Evolutionary conservation across 2,113 vertebrate genomes (phyloP), one percentile per base, ranked within the genome.

Genomic region (Salminus brasiliensis): DNA sequence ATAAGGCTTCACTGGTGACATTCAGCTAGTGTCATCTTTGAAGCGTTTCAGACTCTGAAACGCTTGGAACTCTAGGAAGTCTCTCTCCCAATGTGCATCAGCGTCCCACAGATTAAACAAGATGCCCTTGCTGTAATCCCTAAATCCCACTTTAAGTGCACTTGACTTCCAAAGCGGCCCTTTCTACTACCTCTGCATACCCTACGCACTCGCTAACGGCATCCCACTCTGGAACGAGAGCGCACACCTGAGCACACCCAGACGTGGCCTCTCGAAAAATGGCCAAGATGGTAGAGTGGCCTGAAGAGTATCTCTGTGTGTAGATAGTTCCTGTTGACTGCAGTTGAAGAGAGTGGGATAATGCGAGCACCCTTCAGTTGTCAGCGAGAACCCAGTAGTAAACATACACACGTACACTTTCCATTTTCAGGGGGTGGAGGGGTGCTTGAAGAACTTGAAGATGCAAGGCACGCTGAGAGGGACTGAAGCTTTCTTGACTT

Each of bases 121-220:
- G 29, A 30, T 39, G 53, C 16, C 70, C 49, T 57, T 16, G 30
- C 16, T 43, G 47, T 75, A 78, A 79, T 83, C 77, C 60, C n/a
- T 39, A 49, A 68, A 81, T 52, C 63, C 34, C 53, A 29, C 23
- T 70, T 39, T 74, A 71, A 36, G 47, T 25, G 18, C 16, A 45
- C 71, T 68, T 62, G 30, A 41, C 63, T n/a, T n/a, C 67, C 27
- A 70, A 66, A 78, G 36, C 32, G n/a, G 63, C 67, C 32, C 75
- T 53, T n/a, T 23, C 25, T 29, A 16, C 39, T 53, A 71, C 34
- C 15, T 39, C 41, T 30, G 5, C 8, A 36, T 4, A 29, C 15
- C 32, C 16, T 36, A 71, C 30, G 21, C 55, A 11, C n/a, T n/a
- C n/a, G n/a, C n/a, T 47, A 34, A 63, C 15, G 3, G 30, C 9